Evolutionary conservation across 2,797 vertebrate genomes (phyloP).

Genomic region (Enteromius unitaeniatus): DNA sequence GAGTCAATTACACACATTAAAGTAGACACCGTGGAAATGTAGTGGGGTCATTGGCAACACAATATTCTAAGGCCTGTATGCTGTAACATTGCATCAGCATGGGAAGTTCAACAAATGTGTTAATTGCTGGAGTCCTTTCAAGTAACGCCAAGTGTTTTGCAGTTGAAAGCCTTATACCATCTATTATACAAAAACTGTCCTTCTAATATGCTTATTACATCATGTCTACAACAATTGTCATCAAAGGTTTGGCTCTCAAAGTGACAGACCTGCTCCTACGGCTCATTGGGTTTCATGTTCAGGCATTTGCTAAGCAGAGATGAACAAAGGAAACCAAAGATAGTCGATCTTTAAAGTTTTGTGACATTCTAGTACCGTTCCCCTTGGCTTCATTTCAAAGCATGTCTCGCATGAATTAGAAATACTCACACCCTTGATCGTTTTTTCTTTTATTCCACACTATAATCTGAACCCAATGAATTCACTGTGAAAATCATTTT

Average conservation of each 20-base stretch:
- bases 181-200: conserved; percentile 54
- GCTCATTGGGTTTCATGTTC: conserved; percentile 71
- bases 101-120: conserved; percentile 63
- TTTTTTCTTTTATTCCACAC: conserved; percentile 1
- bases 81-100: conserved; percentile 61
- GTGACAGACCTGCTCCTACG: conserved; percentile 61
- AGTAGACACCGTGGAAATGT: conserved; percentile 40
- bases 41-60: conserved; percentile 47
- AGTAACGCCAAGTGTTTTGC: conserved; percentile 60
- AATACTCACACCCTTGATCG: conserved; percentile 34
- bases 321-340: conserved; percentile 73
- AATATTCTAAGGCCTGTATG: conserved; percentile 47
- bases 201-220: conserved; percentile 66
- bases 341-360: conserved; percentile 67
- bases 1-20: conserved; percentile 49
- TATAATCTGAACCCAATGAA: background rate
- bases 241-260: conserved; percentile 54
- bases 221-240: conserved; percentile 62
- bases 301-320: conserved; percentile 63
- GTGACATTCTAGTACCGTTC: conserved; percentile 63
- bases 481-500: background rate
- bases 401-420: conserved; percentile 49
- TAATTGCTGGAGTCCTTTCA: conserved; percentile 64
- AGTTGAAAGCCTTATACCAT: conserved; percentile 65
- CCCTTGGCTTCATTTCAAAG: conserved; percentile 60